Evolutionary conservation across 2,113 vertebrate genomes (phyloP).

Genomic region (Formicarius rufipectus): DNA sequence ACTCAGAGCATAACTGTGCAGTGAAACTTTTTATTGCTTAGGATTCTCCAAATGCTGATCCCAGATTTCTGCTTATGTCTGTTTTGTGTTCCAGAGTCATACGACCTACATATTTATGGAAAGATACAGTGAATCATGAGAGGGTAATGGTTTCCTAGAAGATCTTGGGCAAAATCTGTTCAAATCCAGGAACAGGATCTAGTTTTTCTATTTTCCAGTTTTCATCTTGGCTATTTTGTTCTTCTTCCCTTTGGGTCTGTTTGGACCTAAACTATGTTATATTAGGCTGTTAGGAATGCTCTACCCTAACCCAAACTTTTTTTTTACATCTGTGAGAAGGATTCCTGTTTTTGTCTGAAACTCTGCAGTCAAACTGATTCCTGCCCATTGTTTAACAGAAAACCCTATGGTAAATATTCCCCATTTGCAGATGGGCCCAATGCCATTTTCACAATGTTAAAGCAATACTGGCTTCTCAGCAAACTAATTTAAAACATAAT

Average conservation of each 20-base stretch:
- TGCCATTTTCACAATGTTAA: not conserved
- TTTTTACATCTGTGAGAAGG: not conserved
- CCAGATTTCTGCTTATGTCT: not conserved
- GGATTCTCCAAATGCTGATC: not conserved
- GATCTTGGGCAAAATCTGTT: not conserved
- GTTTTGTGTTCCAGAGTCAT: not conserved
- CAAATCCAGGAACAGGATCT: not conserved
- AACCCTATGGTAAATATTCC: not conserved
- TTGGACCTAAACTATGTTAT: not conserved
- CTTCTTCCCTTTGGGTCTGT: not conserved
- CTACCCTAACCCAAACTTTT: not conserved
- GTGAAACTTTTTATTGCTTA: not conserved
- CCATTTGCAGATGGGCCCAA: not conserved
- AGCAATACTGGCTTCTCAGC: not conserved
- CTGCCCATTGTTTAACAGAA: not conserved
- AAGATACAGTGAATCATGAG: not conserved
- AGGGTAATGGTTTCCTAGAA: not conserved
- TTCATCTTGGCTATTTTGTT: not conserved
- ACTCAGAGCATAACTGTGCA: not conserved
- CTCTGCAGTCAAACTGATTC: not conserved
- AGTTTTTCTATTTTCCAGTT: not conserved
- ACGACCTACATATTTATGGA: not conserved
- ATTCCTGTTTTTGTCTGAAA: not conserved
- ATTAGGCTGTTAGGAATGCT: not conserved
- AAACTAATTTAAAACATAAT: not conserved